These are phyloP conservation scores for Platysternon megacephalum DNA, from an alignment of 2,113 vertebrate species.

Conservation along the genomic window DNA sequence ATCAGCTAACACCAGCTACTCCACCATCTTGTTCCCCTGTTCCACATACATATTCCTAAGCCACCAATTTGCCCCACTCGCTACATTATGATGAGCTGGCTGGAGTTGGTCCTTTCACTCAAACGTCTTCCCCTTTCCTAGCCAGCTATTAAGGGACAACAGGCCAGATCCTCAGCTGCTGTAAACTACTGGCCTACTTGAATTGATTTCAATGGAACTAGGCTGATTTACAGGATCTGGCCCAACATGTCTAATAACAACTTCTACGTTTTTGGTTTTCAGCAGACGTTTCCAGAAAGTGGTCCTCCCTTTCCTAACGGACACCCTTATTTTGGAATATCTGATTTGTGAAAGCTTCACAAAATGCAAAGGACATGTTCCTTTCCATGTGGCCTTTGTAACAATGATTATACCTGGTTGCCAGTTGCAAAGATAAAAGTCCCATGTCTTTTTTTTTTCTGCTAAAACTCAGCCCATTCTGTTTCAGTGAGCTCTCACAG, in stretches of 20 bases:
- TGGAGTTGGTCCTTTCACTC: neutral
- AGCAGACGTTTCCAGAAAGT: neutral
- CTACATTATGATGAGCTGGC: constrained; percentile 3
- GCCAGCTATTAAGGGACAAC: neutral
- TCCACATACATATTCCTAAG: constrained; percentile 11
- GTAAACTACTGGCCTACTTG: neutral
- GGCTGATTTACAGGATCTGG: constrained; percentile 1
- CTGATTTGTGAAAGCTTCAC: neutral
- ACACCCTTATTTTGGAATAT: constrained; percentile 31
- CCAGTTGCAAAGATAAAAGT: neutral
- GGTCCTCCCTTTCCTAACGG: neutral
- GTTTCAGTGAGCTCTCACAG: constrained; percentile 34
- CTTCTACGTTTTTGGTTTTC: constrained; percentile 27
- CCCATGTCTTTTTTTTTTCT: constrained; percentile 8
- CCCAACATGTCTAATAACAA: neutral
- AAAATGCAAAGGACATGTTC: neutral
- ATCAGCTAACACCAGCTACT: neutral
- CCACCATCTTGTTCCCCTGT: neutral
- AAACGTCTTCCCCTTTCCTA: neutral
- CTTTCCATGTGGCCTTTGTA: constrained; percentile 21
- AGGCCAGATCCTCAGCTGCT: neutral
- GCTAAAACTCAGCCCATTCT: constrained; percentile 28
- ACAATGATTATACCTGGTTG: neutral
- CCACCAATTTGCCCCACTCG: neutral
- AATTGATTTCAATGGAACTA: neutral